phyloP scores from a whole-genome alignment of 2,113 vertebrate species.

The Sinocyclocheilus anophthalmus region DNA sequence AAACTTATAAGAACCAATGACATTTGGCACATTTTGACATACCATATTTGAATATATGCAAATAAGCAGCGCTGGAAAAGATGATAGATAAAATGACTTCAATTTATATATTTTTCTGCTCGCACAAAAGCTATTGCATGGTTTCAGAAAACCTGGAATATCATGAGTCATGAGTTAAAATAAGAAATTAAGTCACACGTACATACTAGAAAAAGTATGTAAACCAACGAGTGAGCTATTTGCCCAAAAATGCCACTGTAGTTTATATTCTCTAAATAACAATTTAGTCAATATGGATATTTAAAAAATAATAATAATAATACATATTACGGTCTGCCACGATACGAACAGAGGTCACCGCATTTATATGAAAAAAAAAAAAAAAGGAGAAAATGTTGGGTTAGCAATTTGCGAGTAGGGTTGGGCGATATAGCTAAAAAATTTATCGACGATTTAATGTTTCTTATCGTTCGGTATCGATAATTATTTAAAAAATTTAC shows the following conservation, averaged over 20 bases:
- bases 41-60: neutral
- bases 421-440: too few relatives aligned
- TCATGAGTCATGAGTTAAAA: conserved; percentile 1
- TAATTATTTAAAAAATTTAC: too few relatives aligned
- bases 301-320: neutral
- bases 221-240: neutral
- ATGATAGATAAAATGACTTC: neutral
- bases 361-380: neutral
- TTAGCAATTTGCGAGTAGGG: too few relatives aligned
- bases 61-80: neutral
- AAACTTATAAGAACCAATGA: neutral
- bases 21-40: neutral
- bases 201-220: neutral
- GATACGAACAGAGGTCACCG: neutral
- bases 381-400: too few relatives aligned
- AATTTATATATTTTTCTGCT: neutral
- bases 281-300: neutral
- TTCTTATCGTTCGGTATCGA: too few relatives aligned
- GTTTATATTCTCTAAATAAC: neutral
- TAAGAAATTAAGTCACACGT: neutral
- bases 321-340: neutral
- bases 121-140: neutral
- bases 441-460: too few relatives aligned
- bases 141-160: neutral
- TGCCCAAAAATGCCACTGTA: neutral